Evolutionary conservation across 2,113 vertebrate species (phyloP).

Genomic region (Aix galericulata): DNA sequence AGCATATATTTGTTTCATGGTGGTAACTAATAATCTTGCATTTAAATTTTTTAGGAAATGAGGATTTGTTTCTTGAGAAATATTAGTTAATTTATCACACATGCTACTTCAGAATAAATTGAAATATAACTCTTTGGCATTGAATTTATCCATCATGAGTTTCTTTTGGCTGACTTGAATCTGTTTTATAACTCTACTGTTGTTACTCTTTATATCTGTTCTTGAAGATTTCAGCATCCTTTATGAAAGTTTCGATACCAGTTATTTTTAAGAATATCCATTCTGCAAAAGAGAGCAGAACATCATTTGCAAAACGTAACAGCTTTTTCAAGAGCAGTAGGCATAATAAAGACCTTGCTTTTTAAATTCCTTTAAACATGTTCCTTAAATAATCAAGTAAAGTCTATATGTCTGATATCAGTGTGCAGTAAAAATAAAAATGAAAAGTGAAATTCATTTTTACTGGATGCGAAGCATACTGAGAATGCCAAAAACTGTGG

Average conservation of each 20-base stretch:
- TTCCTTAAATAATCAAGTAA: conserved; percentile 40
- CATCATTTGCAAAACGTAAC: neutral
- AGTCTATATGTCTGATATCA: conserved; percentile 51
- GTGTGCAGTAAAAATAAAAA: conserved; percentile 63
- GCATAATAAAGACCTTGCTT: neutral
- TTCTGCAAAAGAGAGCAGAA: neutral
- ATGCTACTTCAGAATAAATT: neutral
- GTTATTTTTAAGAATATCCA: neutral
- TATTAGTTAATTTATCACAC: neutral
- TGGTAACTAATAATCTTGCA: neutral
- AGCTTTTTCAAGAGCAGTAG: neutral
- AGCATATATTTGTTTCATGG: neutral
- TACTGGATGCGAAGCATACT: conserved; percentile 52
- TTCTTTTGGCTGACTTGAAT: neutral
- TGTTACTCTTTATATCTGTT: neutral
- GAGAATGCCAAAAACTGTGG: conserved; percentile 68
- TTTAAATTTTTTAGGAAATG: neutral
- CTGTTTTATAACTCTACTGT: neutral
- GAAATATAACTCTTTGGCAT: neutral
- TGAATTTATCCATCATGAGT: neutral
- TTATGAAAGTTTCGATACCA: neutral
- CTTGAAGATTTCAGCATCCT: neutral
- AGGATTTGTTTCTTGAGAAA: neutral
- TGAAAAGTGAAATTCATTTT: conserved; percentile 40
- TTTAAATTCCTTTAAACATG: conserved; percentile 29